Percentiles rank a stretch among this genome's conserved stretches.
phyloP scores from a whole-genome alignment of 2,888 invertebrate genomes.

The Scaptomyza reducta region DNA sequence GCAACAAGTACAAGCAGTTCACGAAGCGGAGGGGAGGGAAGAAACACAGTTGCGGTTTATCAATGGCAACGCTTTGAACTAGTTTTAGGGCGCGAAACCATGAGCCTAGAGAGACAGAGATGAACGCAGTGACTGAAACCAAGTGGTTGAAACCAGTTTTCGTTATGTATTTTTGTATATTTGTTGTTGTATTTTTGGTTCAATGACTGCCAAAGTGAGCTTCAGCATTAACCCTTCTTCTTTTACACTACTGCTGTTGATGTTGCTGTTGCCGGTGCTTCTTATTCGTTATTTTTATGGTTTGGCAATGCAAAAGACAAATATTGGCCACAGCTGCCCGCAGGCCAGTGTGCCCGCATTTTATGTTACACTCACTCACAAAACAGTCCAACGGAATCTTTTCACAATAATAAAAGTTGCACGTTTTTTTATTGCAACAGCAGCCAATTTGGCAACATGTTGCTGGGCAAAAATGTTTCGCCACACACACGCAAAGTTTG shows the following conservation, averaged over 20 bases:
- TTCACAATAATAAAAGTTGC: conserved; percentile 8
- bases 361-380: conserved; percentile 14
- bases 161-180: background rate
- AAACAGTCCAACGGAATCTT: conserved; percentile 17
- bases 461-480: conserved; percentile 26
- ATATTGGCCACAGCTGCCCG: conserved; percentile 67
- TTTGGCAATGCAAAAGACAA: conserved; percentile 54
- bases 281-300: conserved; percentile 15
- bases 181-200: conserved; percentile 31
- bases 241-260: conserved; percentile 13
- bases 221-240: conserved; percentile 38
- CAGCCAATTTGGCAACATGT: conserved; percentile 24
- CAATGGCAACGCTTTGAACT: conserved; percentile 64
- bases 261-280: background rate
- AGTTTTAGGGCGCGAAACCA: conserved; percentile 60
- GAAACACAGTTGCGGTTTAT: conserved; percentile 52
- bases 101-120: conserved; percentile 38
- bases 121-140: conserved; percentile 32
- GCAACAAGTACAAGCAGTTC: conserved; percentile 29
- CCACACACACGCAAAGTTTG: conserved; percentile 7
- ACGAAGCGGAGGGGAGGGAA: background rate
- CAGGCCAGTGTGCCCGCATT: conserved; percentile 53
- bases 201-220: conserved; percentile 60
- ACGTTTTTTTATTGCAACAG: conserved; percentile 14
- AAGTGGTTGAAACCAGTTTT: conserved; percentile 49